phyloP scores from a whole-genome alignment of 2,113 vertebrate species.

The Oncorhynchus masou region DNA sequence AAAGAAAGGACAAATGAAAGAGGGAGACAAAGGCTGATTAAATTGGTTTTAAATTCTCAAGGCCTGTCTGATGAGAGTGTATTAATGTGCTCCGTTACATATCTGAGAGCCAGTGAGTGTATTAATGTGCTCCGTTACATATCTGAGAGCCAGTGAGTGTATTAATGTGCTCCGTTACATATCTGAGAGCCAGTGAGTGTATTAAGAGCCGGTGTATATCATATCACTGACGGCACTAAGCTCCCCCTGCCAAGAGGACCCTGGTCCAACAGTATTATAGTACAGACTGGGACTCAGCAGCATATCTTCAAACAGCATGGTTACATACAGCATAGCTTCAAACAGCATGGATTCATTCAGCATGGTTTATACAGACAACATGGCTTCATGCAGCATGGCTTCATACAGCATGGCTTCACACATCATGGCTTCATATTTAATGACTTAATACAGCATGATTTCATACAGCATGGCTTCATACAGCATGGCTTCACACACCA shows the following conservation, averaged over 20 bases:
- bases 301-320: too few species aligned
- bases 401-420: too few species aligned
- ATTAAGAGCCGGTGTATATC: constrained; percentile 69
- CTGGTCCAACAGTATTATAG: constrained; percentile 36
- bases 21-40: constrained; percentile 71
- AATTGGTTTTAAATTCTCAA: constrained; percentile 70
- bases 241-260: constrained; percentile 53
- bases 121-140: constrained; percentile 68
- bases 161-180: constrained; percentile 68
- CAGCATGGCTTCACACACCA: too few species aligned
- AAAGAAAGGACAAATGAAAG: constrained; percentile 54
- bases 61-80: constrained; percentile 56
- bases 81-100: constrained; percentile 69
- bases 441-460: too few species aligned
- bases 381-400: too few species aligned
- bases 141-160: constrained; percentile 64
- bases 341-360: too few species aligned
- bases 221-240: constrained; percentile 56
- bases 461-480: too few species aligned
- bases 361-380: too few species aligned
- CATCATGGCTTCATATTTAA: too few species aligned
- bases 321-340: too few species aligned
- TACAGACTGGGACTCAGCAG: constrained; percentile 60
- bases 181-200: constrained; percentile 69
- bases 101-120: constrained; percentile 64